A percentile compares a stretch with the other conserved stretches of the same genome.
phyloP scores from a whole-genome alignment of 35 echinoderm and acorn worm species.

The Diadema setosum region DNA sequence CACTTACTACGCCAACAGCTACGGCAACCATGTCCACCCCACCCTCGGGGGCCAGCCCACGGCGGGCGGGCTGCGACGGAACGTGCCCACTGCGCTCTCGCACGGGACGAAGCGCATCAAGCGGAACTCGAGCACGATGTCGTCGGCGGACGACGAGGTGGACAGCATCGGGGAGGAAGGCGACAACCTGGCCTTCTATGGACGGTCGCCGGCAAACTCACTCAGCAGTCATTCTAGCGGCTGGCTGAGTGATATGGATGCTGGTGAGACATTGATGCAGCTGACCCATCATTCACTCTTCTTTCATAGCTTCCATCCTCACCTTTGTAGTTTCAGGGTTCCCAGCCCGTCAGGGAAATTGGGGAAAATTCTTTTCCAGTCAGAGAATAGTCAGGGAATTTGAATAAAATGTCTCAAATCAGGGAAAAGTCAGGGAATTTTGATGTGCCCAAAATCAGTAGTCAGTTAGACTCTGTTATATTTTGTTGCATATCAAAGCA shows the following conservation, averaged over 20 bases:
- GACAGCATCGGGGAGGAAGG: conserved; percentile 88
- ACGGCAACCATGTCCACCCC: conserved; percentile 58
- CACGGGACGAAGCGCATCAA: conserved; percentile 79
- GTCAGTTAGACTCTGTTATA: too few species aligned
- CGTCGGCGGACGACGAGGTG: conserved; percentile 80
- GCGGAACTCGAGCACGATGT: conserved; percentile 95
- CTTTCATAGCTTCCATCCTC: too few species aligned
- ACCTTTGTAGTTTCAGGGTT: too few species aligned
- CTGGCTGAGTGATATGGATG: conserved; percentile 96
- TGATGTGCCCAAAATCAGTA: too few species aligned
- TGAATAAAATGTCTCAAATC: too few species aligned
- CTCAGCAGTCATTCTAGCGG: conserved; percentile 85
- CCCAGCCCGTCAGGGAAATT: too few species aligned
- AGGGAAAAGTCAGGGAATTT: too few species aligned
- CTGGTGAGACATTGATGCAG: conserved; percentile 47
- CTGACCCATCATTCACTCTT: too few species aligned
- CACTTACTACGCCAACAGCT: conserved; percentile 60
- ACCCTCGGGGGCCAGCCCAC: background rate
- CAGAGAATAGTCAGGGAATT: too few species aligned
- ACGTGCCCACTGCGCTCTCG: conserved; percentile 17
- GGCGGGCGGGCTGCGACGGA: conserved; percentile 43
- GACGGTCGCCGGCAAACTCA: conserved; percentile 83
- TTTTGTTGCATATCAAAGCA: too few species aligned
- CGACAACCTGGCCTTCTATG: conserved; percentile 73
- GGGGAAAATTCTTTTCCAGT: too few species aligned